Percentiles rank a stretch among this genome's conserved stretches.
Conservation (phyloP, 2,797 vertebrate genomes). For the Channallabes apus region DNA sequence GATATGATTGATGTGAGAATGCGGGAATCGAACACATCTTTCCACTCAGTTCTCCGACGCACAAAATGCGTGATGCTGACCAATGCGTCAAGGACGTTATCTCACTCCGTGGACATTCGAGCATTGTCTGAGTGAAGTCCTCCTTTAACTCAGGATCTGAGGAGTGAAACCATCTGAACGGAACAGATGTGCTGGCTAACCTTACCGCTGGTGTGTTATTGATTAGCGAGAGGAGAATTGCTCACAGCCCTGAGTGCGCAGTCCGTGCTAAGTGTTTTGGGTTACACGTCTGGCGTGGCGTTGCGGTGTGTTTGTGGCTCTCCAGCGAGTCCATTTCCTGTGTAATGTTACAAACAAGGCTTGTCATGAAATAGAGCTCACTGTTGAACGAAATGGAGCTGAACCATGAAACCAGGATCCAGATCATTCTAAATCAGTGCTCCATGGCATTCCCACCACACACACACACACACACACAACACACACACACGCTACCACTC, state of each 20-base stretch:
- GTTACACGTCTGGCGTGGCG: background rate
- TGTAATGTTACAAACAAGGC: slow-evolving; percentile 13
- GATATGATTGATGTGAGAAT: too few species aligned
- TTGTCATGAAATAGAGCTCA: slow-evolving; percentile 6
- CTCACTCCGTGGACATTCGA: background rate
- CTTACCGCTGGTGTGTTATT: slow-evolving; percentile 7
- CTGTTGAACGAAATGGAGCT: slow-evolving; percentile 16
- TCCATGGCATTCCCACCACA: slow-evolving; percentile 3
- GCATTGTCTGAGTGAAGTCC: background rate
- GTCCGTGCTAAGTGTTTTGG: slow-evolving; percentile 13
- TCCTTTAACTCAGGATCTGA: background rate
- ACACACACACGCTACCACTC: slow-evolving; percentile 22
- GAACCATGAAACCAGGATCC: background rate
- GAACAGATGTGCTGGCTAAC: background rate
- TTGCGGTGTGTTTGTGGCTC: slow-evolving; percentile 4
- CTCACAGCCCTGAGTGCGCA: background rate
- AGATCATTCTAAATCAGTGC: slow-evolving; percentile 25
- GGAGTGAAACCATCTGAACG: background rate
- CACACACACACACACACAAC: slow-evolving; percentile 30
- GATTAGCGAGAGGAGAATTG: slow-evolving; percentile 21
- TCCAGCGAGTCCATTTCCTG: slow-evolving; percentile 9
- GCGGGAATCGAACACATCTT: too few species aligned
- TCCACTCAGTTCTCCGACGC: too few species aligned
- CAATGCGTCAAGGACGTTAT: background rate
- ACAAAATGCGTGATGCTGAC: background rate